Conservation (phyloP, 2,113 vertebrate genomes). For the Ammodytes marinus region DNA sequence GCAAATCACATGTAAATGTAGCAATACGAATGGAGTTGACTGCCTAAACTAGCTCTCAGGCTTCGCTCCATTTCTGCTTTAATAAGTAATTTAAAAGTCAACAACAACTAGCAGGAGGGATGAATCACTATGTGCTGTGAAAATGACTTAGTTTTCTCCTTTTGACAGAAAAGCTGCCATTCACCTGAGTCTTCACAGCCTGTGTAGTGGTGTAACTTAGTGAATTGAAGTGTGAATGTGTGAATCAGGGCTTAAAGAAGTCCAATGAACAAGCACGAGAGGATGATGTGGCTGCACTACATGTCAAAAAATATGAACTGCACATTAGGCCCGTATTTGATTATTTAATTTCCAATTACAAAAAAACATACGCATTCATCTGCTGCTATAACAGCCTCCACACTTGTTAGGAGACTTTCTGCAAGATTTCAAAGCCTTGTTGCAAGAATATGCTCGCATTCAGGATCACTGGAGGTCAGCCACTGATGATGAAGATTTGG, state of each 20-base stretch:
- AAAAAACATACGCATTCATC: conserved; percentile 12
- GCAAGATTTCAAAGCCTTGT: neutral
- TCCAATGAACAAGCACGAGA: neutral
- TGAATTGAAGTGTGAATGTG: neutral
- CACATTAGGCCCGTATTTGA: conserved; percentile 4
- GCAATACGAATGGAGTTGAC: too few relatives aligned
- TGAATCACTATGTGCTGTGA: conserved; percentile 1
- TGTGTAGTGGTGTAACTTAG: neutral
- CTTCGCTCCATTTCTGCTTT: too few relatives aligned
- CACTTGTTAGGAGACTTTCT: neutral
- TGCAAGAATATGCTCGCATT: conserved; percentile 19
- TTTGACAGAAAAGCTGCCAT: neutral
- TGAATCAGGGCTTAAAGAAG: neutral
- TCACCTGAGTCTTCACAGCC: conserved; percentile 20
- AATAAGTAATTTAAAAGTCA: neutral
- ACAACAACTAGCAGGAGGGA: neutral
- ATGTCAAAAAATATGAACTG: neutral
- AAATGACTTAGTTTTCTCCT: neutral
- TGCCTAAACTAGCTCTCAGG: too few relatives aligned
- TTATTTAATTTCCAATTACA: conserved; percentile 10
- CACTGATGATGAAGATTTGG: neutral
- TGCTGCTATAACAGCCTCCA: neutral
- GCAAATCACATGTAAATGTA: too few relatives aligned
- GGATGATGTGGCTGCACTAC: neutral
- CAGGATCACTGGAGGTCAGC: neutral